These are phyloP conservation scores for Sebastolobus altivelis DNA, from an alignment of 2,797 vertebrate species.

Conservation along the genomic window DNA sequence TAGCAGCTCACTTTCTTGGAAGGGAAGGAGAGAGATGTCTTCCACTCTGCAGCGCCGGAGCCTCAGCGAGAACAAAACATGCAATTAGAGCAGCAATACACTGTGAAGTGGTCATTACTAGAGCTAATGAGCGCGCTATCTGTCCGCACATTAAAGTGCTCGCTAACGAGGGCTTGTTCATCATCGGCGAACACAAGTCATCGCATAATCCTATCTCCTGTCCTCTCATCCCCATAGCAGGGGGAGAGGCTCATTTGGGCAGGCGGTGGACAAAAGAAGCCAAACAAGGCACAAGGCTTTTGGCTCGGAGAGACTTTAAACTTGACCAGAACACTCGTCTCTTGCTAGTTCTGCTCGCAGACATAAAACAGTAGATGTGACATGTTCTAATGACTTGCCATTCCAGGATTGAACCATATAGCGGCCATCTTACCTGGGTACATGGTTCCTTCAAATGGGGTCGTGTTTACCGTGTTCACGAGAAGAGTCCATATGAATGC, in stretches of 20 bases:
- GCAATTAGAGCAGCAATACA: slow-evolving; percentile 81
- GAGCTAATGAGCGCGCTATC: slow-evolving; percentile 86
- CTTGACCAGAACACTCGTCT: slow-evolving; percentile 32
- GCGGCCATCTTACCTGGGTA: too few relatives aligned
- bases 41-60: slow-evolving; percentile 55
- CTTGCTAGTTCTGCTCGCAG: background rate
- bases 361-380: too few relatives aligned
- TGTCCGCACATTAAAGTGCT: slow-evolving; percentile 83
- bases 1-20: slow-evolving; percentile 56
- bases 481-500: too few relatives aligned
- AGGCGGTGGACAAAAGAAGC: slow-evolving; percentile 59
- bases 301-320: slow-evolving; percentile 43
- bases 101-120: slow-evolving; percentile 85
- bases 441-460: too few relatives aligned
- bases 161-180: slow-evolving; percentile 88
- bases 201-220: slow-evolving; percentile 84
- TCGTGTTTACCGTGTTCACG: too few relatives aligned
- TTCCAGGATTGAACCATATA: too few relatives aligned
- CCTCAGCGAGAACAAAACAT: slow-evolving; percentile 80
- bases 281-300: slow-evolving; percentile 50
- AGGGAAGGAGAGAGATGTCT: slow-evolving; percentile 59
- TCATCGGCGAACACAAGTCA: slow-evolving; percentile 85
- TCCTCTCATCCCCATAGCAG: slow-evolving; percentile 70
- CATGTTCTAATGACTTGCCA: too few relatives aligned
- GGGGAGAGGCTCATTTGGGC: slow-evolving; percentile 67